Evolutionary conservation across 2,888 invertebrate species (phyloP).

Genomic region (Arctia plantaginis): DNA sequence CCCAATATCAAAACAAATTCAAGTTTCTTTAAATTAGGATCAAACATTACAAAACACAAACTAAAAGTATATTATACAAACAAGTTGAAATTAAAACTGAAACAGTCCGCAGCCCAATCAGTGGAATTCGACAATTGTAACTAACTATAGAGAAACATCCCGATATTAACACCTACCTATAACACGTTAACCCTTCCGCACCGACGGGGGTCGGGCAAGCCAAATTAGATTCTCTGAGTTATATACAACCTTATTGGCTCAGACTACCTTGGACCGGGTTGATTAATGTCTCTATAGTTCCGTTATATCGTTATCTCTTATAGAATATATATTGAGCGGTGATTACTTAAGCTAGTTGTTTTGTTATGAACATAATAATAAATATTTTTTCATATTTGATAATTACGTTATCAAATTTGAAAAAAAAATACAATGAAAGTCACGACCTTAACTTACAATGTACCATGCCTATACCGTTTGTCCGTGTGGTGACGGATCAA

Average conservation of each 20-base stretch:
- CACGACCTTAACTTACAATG: too few species aligned
- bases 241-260: slow-evolving; percentile 72
- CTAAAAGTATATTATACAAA: not conserved
- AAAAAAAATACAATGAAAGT: too few species aligned
- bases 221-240: slow-evolving; percentile 76
- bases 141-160: slow-evolving; percentile 32
- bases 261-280: slow-evolving; percentile 66
- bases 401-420: not conserved
- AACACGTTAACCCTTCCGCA: slow-evolving; percentile 67
- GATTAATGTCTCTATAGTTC: slow-evolving; percentile 71
- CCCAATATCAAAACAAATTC: not conserved
- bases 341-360: slow-evolving; percentile 36
- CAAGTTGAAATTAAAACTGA: slow-evolving; percentile 9
- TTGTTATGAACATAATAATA: slow-evolving; percentile 25
- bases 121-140: slow-evolving; percentile 42
- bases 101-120: slow-evolving; percentile 38
- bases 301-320: slow-evolving; percentile 53
- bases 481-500: too few species aligned
- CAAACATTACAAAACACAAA: slow-evolving; percentile 2
- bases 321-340: slow-evolving; percentile 36
- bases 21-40: not conserved
- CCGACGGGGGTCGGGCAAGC: slow-evolving; percentile 59
- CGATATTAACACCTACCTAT: slow-evolving; percentile 57
- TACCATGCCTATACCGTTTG: too few species aligned
- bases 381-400: not conserved